A percentile compares a stretch with the other conserved stretches of the same genome.
Conservation (phyloP, 2,113 vertebrate species). For the Promerops cafer region DNA sequence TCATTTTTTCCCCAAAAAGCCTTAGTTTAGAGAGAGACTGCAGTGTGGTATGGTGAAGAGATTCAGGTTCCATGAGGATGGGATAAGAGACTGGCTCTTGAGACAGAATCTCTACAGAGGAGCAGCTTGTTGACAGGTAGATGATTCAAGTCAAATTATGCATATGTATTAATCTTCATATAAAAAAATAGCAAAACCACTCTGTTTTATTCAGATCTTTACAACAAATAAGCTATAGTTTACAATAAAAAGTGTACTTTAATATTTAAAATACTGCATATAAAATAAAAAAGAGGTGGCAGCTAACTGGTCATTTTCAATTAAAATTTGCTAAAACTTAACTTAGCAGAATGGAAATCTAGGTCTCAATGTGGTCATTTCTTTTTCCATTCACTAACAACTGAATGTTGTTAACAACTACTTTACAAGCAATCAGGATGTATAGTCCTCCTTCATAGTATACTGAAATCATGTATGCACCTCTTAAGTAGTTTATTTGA, state of each 20-base stretch:
- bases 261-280: neutral
- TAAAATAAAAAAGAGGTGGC: neutral
- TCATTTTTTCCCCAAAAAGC: neutral
- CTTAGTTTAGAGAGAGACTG: neutral
- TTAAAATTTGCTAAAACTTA: neutral
- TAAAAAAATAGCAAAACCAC: neutral
- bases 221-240: neutral
- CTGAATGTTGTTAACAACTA: neutral
- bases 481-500: neutral
- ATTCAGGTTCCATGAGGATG: neutral
- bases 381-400: neutral
- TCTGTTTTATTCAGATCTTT: neutral
- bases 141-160: neutral
- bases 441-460: neutral
- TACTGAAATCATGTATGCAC: neutral
- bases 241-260: neutral
- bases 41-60: neutral
- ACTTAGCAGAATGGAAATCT: neutral
- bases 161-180: neutral
- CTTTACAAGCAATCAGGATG: neutral
- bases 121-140: neutral
- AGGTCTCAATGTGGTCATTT: neutral
- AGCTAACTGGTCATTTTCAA: neutral
- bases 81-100: neutral
- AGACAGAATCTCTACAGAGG: neutral